phyloP scores from a whole-genome alignment of 2,888 invertebrate species.

The Zaprionus bogoriensis region DNA sequence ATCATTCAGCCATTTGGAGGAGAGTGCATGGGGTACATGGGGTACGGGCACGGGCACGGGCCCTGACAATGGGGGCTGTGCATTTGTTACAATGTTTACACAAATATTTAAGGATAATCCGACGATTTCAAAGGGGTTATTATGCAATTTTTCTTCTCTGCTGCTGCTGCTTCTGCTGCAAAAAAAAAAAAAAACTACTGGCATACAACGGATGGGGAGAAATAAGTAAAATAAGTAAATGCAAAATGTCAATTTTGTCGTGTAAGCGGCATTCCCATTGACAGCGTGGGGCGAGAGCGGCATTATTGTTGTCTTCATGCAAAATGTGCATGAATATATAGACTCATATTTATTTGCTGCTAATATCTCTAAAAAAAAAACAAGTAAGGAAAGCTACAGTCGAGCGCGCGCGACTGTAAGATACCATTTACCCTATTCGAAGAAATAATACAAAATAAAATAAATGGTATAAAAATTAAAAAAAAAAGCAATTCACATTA shows the following conservation, averaged over 20 bases:
- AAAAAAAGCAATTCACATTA: no score
- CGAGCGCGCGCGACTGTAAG: no score
- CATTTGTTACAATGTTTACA: slow-evolving; percentile 82
- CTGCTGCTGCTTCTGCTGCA: slow-evolving; percentile 60
- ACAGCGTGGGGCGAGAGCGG: slow-evolving; percentile 6
- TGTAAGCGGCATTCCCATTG: slow-evolving; percentile 68
- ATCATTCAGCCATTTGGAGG: slow-evolving; percentile 69
- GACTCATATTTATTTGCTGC: slow-evolving; percentile 57
- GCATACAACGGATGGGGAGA: slow-evolving; percentile 29
- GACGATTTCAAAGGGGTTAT: slow-evolving; percentile 81
- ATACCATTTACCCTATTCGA: no score
- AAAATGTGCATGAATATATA: slow-evolving; percentile 27
- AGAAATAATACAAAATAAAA: no score
- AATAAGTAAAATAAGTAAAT: slow-evolving; percentile 70
- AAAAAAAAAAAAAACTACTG: slow-evolving; percentile 8
- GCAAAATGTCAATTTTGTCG: slow-evolving; percentile 76
- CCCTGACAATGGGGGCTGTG: slow-evolving; percentile 70
- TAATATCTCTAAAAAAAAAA: slow-evolving; percentile 44
- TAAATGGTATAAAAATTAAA: no score
- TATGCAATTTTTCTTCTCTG: slow-evolving; percentile 81
- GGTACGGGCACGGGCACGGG: slow-evolving; percentile 1
- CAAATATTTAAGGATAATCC: slow-evolving; percentile 82
- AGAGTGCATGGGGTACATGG: slow-evolving; percentile 6
- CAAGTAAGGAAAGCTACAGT: no score
- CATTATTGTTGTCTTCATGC: slow-evolving; percentile 46